These are phyloP conservation scores for Pomatostomus ruficeps DNA, from an alignment of 2,113 vertebrate species.

Conservation along the genomic window DNA sequence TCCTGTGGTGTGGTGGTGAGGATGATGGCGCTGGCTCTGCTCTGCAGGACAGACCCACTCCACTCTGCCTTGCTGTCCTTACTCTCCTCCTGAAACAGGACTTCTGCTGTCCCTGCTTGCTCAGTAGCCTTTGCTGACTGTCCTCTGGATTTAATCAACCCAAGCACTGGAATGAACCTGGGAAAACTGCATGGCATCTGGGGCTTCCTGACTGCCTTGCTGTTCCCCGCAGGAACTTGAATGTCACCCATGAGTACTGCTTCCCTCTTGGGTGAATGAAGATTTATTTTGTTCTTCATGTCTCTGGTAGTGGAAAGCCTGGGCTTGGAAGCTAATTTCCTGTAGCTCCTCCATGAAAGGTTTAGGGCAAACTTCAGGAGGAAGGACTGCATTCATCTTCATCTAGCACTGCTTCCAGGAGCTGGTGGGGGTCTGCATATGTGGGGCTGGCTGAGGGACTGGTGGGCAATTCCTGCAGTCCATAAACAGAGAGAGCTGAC, in stretches of 20 bases:
- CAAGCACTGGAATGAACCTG: background rate
- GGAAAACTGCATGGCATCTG: fast-evolving
- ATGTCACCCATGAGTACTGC: background rate
- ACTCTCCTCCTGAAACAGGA: background rate
- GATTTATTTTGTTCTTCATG: background rate
- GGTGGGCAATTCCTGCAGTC: background rate
- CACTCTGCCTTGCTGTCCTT: background rate
- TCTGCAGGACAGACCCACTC: background rate
- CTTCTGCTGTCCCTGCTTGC: background rate
- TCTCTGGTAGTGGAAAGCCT: background rate
- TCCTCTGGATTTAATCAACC: background rate
- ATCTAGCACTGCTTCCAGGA: background rate
- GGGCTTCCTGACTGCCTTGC: background rate
- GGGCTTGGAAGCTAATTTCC: background rate
- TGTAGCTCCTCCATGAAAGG: background rate
- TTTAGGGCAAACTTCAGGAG: background rate
- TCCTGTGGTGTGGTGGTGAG: fast-evolving
- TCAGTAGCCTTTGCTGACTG: background rate
- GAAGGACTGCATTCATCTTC: background rate
- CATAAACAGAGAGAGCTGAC: background rate
- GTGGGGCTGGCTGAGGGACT: background rate
- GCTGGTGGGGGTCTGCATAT: background rate
- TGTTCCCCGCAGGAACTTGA: background rate
- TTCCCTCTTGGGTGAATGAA: background rate
- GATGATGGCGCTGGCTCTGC: background rate